Conservation (phyloP, 2,797 vertebrate genomes). For the Neostethus bicornis region DNA sequence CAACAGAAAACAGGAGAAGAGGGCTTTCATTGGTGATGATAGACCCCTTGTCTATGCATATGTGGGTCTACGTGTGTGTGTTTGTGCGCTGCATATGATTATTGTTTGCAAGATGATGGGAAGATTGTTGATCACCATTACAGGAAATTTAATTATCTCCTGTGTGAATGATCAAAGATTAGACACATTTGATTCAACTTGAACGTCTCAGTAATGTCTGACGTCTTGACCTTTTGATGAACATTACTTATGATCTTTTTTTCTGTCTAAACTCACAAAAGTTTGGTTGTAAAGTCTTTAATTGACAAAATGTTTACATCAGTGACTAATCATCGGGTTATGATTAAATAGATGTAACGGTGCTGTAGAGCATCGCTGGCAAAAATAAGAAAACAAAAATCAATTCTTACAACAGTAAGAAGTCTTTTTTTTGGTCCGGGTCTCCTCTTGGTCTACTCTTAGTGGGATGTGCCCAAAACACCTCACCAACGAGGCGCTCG, state of each 20-base stretch:
- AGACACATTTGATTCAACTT: constrained; percentile 7
- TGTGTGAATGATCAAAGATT: constrained; percentile 23
- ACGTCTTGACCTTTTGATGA: not conserved
- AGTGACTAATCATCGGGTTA: too few relatives aligned
- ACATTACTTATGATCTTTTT: not conserved
- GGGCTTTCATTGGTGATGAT: constrained; percentile 67
- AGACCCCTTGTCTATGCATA: constrained; percentile 44
- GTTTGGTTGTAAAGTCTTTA: constrained; percentile 14
- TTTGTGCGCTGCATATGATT: constrained; percentile 20
- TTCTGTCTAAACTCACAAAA: constrained; percentile 17
- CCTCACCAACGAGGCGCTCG: too few relatives aligned
- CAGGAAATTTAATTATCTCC: constrained; percentile 33
- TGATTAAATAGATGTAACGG: too few relatives aligned
- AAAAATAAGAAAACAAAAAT: too few relatives aligned
- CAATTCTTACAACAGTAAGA: too few relatives aligned
- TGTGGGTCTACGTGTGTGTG: constrained; percentile 33
- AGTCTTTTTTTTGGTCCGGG: too few relatives aligned
- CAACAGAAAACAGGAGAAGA: constrained; percentile 68
- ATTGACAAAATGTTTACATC: not conserved
- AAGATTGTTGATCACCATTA: constrained; percentile 53
- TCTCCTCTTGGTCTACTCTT: too few relatives aligned
- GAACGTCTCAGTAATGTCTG: not conserved
- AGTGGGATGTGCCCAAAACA: too few relatives aligned
- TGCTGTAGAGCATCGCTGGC: too few relatives aligned
- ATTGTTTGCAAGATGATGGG: constrained; percentile 40